These are phyloP conservation scores for Brachionus calyciflorus DNA, from an alignment of 1,140 invertebrate genomes.

Conservation along the genomic window DNA sequence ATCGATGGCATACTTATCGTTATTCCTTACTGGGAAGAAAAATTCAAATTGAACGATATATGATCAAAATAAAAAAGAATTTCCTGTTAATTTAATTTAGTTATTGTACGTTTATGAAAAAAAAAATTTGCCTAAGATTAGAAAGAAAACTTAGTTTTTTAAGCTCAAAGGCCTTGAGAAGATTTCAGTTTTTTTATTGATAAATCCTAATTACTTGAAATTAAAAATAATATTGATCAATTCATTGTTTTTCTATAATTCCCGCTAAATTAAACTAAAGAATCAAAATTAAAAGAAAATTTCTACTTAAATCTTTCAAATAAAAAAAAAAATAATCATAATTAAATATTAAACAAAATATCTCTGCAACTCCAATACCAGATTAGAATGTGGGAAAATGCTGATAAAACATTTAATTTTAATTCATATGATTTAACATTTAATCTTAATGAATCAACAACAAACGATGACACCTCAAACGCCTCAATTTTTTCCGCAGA, in stretches of 20 bases:
- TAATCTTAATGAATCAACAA: neutral
- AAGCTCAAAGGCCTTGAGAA: too few species aligned
- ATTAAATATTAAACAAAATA: too few species aligned
- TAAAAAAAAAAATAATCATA: neutral
- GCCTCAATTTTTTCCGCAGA: neutral
- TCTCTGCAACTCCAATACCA: neutral
- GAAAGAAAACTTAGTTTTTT: too few species aligned
- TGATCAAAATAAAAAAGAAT: too few species aligned
- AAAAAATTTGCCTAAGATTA: too few species aligned
- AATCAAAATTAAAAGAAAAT: neutral
- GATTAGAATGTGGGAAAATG: constrained; percentile 21
- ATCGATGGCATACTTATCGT: too few species aligned
- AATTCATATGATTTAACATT: neutral
- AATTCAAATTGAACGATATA: too few species aligned
- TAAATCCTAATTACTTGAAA: neutral
- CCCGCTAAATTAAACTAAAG: constrained; percentile 36
- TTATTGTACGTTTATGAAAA: too few species aligned
- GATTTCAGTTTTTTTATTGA: neutral
- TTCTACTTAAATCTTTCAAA: neutral
- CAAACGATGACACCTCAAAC: neutral
- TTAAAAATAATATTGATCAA: neutral
- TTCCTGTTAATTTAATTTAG: too few species aligned
- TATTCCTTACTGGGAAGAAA: too few species aligned
- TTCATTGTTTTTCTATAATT: constrained; percentile 33
- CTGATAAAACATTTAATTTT: neutral